Evolutionary conservation across 1,140 invertebrate genomes (phyloP), one percentile per base, ranked within the genome.

Genomic region (Zaprionus lachaisei): DNA sequence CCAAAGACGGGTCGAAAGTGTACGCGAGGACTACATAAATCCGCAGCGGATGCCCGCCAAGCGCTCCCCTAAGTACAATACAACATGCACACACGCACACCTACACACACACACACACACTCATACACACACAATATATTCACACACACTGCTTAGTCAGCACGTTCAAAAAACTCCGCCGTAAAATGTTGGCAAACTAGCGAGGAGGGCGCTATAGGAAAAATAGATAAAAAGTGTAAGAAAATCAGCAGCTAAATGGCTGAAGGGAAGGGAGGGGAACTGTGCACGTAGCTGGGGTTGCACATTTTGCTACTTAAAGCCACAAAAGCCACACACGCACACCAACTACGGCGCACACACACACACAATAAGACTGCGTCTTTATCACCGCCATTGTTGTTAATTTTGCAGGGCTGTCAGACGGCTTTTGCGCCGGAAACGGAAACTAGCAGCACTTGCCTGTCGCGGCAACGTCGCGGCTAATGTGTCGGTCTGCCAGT

Each of bases 321-420:
- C 84, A 89, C 84, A 87, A 89, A 87, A 87, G 81, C 84, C 84
- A 90, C 85, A 76, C 71, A 56, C 51, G 68, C 66, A 73, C 70
- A 68, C 77, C 55, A 44, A 2, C 54, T 22, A 47, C 31, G 44
- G 15, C 22, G 51, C 17, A 65, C 60, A 31, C 69, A 44, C 31
- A 14, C 15, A 60, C 44, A 58, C 70, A 82, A 89, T 78, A 76
- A 65, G 74, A 60, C 41, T 67, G 79, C 84, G 78, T 89, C 81
- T 89, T 87, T 87, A 87, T 87, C 84, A 84, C 84, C 85, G 85
- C 85, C 85, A 87, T 87, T 87, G 84, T 87, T 87, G 84, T 87
- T 87, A 89, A 87, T 87, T 87, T 89, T 87, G 85, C 84, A 71
- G 81, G 81, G 83, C 81, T 77, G 74, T 55, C 64, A 64, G 71